A percentile compares a stretch with the other conserved stretches of the same genome.
Conservation (phyloP, 2,888 invertebrate species). For the Galerucella nymphaeae region DNA sequence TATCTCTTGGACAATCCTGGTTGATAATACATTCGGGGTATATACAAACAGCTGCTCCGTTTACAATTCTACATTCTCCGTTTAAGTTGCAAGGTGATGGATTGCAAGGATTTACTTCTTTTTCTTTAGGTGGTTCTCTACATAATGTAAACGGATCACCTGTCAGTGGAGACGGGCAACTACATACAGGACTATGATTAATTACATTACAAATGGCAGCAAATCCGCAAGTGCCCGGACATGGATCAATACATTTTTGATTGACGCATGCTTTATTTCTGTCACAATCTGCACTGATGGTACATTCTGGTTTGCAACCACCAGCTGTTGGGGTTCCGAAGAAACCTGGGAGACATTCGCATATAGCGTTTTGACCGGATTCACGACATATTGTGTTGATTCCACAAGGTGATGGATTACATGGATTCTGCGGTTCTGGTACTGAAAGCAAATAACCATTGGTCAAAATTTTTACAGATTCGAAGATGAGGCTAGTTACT, state of each 20-base stretch:
- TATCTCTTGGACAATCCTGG: slow-evolving; percentile 84
- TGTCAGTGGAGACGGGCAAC: slow-evolving; percentile 76
- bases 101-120: slow-evolving; percentile 77
- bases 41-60: slow-evolving; percentile 77
- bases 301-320: slow-evolving; percentile 85
- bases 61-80: slow-evolving; percentile 81
- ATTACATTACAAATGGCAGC: slow-evolving; percentile 82
- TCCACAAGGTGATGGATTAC: slow-evolving; percentile 77
- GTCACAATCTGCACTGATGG: slow-evolving; percentile 83
- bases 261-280: slow-evolving; percentile 80
- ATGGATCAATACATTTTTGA: slow-evolving; percentile 84
- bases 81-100: slow-evolving; percentile 87
- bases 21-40: slow-evolving; percentile 91
- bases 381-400: slow-evolving; percentile 78
- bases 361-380: slow-evolving; percentile 70
- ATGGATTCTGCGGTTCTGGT: slow-evolving; percentile 64
- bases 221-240: slow-evolving; percentile 82
- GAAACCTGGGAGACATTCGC: slow-evolving; percentile 82
- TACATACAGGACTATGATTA: slow-evolving; percentile 88
- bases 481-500: slow-evolving; percentile 41
- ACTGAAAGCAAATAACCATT: slow-evolving; percentile 38
- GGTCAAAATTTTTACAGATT: background rate
- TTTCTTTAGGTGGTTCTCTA: slow-evolving; percentile 63
- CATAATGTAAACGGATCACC: slow-evolving; percentile 87
- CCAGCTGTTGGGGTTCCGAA: slow-evolving; percentile 76